Evolutionary conservation across 2,888 invertebrate species (phyloP), one percentile per base, ranked within the genome.

Genomic region (Hyles lineata): DNA sequence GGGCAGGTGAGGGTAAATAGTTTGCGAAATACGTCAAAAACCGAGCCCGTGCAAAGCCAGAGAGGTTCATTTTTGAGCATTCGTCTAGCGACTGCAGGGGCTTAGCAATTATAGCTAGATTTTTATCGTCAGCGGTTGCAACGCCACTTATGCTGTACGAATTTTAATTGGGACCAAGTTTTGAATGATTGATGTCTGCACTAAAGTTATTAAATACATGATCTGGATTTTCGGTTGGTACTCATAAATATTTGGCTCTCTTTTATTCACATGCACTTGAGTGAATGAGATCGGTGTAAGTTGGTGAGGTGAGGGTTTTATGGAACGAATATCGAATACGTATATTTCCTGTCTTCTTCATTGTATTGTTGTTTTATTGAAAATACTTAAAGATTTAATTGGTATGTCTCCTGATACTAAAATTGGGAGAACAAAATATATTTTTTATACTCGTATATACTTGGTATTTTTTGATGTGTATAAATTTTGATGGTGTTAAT

Each of bases 81-180:
- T 77, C 77, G 75, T 67, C 78, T 80, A 79, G 67, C 29, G 72
- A 74, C 77, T 71, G 73, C 75, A 70, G 74, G n/a, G 83, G 79
- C 78, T 85, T 85, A 84, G 85, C 85, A 85, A 84, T 84, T 85
- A 87, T 84, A 80, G 81, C 78, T 80, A 83, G 84, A 79, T 83
- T 86, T 85, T 82, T 79, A 82, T 80, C 83, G 82, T 78, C 77
- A 76, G 76, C 72, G 70, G 75, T 75, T 73, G 72, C 74, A 72
- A 75, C 67, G 74, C 85, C 87, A 88, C 87, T 89, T 85, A 83
- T 79, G 74, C 78, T 81, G 85, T 81, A 85, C 84, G 86, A 89
- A 89, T 90, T 92, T 92, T 92, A 92, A 92, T 92, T 92, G 92
- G 92, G 81, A 86, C 86, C 87, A 86, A 87, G 89, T 89, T 89